Conservation (phyloP, 2,888 invertebrate genomes). For the Agrotis exclamationis region DNA sequence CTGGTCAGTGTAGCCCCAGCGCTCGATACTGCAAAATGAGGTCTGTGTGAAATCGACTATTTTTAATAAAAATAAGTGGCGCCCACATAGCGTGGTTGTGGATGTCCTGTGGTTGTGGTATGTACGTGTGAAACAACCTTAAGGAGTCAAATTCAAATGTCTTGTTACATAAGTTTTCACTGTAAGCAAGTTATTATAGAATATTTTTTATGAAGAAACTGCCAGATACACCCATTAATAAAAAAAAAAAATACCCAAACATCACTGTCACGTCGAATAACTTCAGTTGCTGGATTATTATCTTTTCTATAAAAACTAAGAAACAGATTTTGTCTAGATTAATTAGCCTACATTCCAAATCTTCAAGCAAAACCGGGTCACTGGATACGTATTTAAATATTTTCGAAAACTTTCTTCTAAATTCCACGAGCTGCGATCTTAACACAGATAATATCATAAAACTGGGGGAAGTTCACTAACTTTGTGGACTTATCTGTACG, state of each 20-base stretch:
- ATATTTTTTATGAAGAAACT: neutral
- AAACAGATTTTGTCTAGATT: no score
- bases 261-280: neutral
- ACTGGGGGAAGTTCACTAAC: conserved; percentile 51
- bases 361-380: conserved; percentile 22
- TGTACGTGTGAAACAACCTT: no score
- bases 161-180: no score
- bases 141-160: no score
- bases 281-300: neutral
- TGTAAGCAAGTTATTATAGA: no score
- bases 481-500: conserved; percentile 62
- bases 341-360: neutral
- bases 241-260: neutral
- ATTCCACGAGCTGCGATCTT: conserved; percentile 54
- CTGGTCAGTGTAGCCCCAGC: no score
- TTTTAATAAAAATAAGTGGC: no score
- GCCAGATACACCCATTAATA: neutral
- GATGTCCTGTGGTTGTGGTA: no score
- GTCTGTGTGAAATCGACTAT: no score
- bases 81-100: no score
- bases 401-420: conserved; percentile 48
- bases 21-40: no score
- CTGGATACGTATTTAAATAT: conserved; percentile 39
- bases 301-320: no score
- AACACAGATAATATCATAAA: conserved; percentile 61